phyloP scores from a whole-genome alignment of 2,888 invertebrate genomes.

The Oxyteleia sp. region DNA sequence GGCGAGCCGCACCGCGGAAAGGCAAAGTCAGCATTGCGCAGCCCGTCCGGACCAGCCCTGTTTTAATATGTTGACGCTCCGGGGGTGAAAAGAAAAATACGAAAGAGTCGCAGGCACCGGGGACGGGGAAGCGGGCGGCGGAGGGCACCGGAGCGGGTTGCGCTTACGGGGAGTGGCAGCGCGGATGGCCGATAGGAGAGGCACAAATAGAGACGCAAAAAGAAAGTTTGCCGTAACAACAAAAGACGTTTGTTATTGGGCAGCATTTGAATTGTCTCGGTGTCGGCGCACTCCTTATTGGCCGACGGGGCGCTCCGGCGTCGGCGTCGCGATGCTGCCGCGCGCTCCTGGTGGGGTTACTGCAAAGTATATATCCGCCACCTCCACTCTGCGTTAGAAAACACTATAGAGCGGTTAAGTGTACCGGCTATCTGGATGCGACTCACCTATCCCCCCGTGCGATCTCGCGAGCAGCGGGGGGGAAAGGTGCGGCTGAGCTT shows the following conservation, averaged over 20 bases:
- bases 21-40: conserved; percentile 84
- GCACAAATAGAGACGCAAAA: conserved; percentile 82
- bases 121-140: conserved; percentile 46
- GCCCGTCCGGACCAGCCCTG: conserved; percentile 78
- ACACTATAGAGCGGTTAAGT: conserved; percentile 81
- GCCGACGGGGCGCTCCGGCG: conserved; percentile 80
- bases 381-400: conserved; percentile 75
- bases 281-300: conserved; percentile 86
- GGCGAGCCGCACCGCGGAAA: conserved; percentile 38
- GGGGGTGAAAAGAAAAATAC: conserved; percentile 72
- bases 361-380: conserved; percentile 77
- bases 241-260: conserved; percentile 88
- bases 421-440: conserved; percentile 81
- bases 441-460: conserved; percentile 76
- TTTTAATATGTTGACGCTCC: conserved; percentile 86
- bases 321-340: conserved; percentile 82
- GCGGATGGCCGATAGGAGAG: conserved; percentile 74
- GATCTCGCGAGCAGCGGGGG: conserved; percentile 20
- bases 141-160: conserved; percentile 69
- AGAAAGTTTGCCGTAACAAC: conserved; percentile 87
- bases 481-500: conserved; percentile 5
- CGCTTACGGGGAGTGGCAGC: conserved; percentile 65
- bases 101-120: conserved; percentile 45
- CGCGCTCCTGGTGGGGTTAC: conserved; percentile 80
- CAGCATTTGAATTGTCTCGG: conserved; percentile 87